phyloP scores from a whole-genome alignment of 1,140 invertebrate species.

The Heterodera schachtii region DNA sequence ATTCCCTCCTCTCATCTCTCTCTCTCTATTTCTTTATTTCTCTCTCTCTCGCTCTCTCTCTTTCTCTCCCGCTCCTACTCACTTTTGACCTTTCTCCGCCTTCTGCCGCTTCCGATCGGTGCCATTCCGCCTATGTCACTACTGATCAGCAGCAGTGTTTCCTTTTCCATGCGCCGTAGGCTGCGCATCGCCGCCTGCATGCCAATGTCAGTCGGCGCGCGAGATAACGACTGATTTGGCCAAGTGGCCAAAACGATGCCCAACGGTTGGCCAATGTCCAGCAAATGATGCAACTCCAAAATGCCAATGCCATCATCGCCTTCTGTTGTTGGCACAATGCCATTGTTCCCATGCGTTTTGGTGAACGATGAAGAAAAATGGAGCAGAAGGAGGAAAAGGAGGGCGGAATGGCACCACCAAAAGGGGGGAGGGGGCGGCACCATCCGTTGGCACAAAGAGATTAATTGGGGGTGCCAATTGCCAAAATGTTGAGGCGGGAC shows the following conservation, averaged over 20 bases:
- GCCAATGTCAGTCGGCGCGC: background rate
- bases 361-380: background rate
- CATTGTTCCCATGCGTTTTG: background rate
- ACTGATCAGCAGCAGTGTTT: no score
- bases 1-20: background rate
- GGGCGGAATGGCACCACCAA: no score
- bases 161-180: constrained; percentile 8
- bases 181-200: constrained; percentile 15
- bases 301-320: no score
- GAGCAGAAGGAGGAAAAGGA: background rate
- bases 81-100: background rate
- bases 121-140: no score
- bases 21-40: background rate
- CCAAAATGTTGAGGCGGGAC: no score
- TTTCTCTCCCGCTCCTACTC: no score
- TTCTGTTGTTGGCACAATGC: no score
- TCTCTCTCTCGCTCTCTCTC: background rate
- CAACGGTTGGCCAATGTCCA: background rate
- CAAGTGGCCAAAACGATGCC: background rate
- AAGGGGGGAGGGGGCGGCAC: no score
- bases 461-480: no score
- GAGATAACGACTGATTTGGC: background rate
- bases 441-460: no score
- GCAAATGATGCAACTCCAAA: background rate
- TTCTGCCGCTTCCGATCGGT: background rate